A percentile compares a stretch with the other conserved stretches of the same genome.
Conservation (phyloP, 2,888 invertebrate genomes). For the Trissolcus japonicus region DNA sequence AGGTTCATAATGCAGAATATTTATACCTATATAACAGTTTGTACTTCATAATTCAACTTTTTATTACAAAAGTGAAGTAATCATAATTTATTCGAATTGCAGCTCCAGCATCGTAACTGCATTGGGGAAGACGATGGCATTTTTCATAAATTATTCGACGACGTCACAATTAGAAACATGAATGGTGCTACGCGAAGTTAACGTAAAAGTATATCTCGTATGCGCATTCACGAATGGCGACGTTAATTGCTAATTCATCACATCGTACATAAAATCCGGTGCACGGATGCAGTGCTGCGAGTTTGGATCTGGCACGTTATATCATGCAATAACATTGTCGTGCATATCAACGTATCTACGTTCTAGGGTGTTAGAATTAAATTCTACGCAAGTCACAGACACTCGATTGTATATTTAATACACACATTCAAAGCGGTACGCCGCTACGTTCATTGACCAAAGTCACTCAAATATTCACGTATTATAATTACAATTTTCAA, state of each 20-base stretch:
- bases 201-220: conserved; percentile 38
- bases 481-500: conserved; percentile 32
- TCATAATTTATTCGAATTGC: conserved; percentile 47
- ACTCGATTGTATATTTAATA: conserved; percentile 32
- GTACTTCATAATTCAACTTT: too few species aligned
- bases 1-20: not conserved
- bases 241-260: conserved; percentile 53
- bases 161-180: conserved; percentile 53
- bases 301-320: conserved; percentile 41
- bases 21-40: too few species aligned
- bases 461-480: conserved; percentile 6
- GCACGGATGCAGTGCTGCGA: conserved; percentile 36
- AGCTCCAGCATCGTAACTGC: conserved; percentile 72
- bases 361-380: conserved; percentile 30
- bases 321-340: conserved; percentile 44
- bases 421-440: conserved; percentile 21
- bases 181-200: conserved; percentile 40
- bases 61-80: not conserved
- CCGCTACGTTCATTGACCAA: conserved; percentile 4
- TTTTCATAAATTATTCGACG: conserved; percentile 57
- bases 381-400: conserved; percentile 28
- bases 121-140: conserved; percentile 42
- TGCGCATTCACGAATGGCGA: conserved; percentile 44
- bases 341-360: conserved; percentile 37
- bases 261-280: conserved; percentile 42